Evolutionary conservation across 2,113 vertebrate species (phyloP).

Genomic region (Piaya cayana): DNA sequence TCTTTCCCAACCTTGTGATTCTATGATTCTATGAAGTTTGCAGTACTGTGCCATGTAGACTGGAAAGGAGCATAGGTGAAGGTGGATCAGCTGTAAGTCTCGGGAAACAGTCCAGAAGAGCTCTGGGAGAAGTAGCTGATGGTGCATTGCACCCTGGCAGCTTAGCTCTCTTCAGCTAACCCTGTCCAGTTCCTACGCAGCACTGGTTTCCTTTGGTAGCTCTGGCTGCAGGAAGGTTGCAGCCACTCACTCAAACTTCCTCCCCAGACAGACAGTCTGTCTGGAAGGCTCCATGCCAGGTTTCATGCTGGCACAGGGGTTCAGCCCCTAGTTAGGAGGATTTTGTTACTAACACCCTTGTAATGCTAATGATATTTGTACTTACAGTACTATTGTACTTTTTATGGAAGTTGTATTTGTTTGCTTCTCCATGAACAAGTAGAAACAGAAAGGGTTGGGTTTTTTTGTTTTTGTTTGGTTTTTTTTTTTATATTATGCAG

Average conservation of each 20-base stretch:
- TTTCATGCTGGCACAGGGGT: not conserved
- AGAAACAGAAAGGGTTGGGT: not conserved
- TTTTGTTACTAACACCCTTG: conserved; percentile 1
- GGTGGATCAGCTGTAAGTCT: not conserved
- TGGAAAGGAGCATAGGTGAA: not conserved
- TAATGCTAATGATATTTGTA: not conserved
- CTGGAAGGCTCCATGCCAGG: conserved; percentile 23
- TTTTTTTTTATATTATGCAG: not conserved
- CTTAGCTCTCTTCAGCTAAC: not conserved
- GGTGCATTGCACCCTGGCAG: not conserved
- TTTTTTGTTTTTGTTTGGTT: no score
- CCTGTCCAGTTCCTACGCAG: not conserved
- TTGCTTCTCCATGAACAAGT: not conserved
- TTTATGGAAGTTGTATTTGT: not conserved
- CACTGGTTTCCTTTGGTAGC: not conserved
- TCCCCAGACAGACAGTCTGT: conserved; percentile 47
- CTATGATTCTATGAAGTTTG: no score
- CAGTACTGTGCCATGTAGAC: not conserved
- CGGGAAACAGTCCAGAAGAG: not conserved
- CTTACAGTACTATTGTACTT: not conserved
- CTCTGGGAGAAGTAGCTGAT: not conserved
- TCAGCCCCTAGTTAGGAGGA: not conserved
- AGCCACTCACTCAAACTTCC: conserved; percentile 11
- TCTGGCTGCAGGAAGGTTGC: not conserved
- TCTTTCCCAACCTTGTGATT: no score